Evolutionary conservation across 2,888 invertebrate genomes (phyloP), one percentile per base, ranked within the genome.

Genomic region (Drosophila longiperda): DNA sequence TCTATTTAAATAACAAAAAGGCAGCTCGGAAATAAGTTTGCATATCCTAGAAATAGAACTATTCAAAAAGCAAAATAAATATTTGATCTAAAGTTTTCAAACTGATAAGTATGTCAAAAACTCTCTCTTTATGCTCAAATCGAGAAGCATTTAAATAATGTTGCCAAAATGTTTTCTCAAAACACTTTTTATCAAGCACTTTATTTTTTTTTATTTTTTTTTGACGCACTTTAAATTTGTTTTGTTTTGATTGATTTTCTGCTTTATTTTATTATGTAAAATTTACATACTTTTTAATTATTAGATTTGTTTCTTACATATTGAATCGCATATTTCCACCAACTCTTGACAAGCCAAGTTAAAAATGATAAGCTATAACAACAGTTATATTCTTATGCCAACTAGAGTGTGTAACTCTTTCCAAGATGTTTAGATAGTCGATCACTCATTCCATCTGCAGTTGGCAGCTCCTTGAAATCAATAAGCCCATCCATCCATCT

Each of bases 401-500:
- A 2, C 15, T 15, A 8, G 6, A 29, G 6, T 29, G 1, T 29
- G 5, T 0, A 29, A 1, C 29, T 29, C 5, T 29, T 29, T 29
- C 29, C 29, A 29, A 29, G 45, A 15, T 23, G 15, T 15, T 23
- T 1, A 1, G 26, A 4, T 45, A 15, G 23, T 45, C 45, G 23
- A 23, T 45, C 45, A 45, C 3, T 45, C 45, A 45, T 40, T 40
- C 5, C 5, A 11, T 45, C 23, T 23, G 15, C 23, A 15, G 4
- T 15, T 23, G 23, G 45, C 23, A 23, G 45, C 45, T 45, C 15
- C 45, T 45, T 8, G 15, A 23, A 15, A 23, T 23, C 45, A 45
- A 45, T 23, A 45, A 45, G 0, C 23, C 45, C 45, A 45, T 8
- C 59, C 33, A 64, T 55, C 58, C 62, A 68, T 70, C 64, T 84